Evolutionary conservation across 2,113 vertebrate genomes (phyloP), one percentile per base, ranked within the genome.

Genomic region (Pelvicachromis taeniatus): DNA sequence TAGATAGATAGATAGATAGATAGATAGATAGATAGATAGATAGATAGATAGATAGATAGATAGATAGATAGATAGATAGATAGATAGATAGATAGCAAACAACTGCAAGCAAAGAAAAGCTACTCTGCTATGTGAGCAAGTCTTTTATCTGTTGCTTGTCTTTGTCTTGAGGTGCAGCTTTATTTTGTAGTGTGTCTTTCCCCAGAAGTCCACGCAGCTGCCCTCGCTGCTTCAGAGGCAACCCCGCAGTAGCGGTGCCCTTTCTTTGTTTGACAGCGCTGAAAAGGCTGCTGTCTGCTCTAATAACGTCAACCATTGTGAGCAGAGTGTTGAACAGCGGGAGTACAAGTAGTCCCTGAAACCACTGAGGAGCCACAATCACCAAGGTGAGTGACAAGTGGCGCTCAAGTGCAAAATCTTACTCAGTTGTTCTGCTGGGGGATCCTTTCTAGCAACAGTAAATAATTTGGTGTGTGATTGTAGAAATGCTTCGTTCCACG

Each of bases 251-350:
- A 85, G 84, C 31, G 0, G 12, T 88, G 83, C 23, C 83, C 80
- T 92, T 89, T 81, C 84, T 87, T 88, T 92, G 88, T 92, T 86
- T 90, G 88, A 85, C 87, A 61, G 88, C 7, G 19, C 75, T 80
- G 91, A 88, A 91, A 91, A 90, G 92, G 88, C 81, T 81, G 87
- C 92, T 92, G 90, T 93, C 93, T 85, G 13, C 61, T 85, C 77
- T 58, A 65, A 83, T 94, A 91, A 91, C 82, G 75, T 94, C 92
- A 94, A 21, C 77, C 83, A 85, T 81, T 91, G 55, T 83, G 86
- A 82, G 61, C 77, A 78, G 81, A 42, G 84, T 75, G 86, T 73
- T 80, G 80, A 88, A 85, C 88, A 87, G 87, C 59, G 82, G 85
- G 85, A 81, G 85, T 52, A 68, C 29, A 53, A 84, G 81, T 63